A percentile compares a stretch with the other conserved stretches of the same genome.
phyloP scores from a whole-genome alignment of 2,113 vertebrate species.

The Cepphus grylle region DNA sequence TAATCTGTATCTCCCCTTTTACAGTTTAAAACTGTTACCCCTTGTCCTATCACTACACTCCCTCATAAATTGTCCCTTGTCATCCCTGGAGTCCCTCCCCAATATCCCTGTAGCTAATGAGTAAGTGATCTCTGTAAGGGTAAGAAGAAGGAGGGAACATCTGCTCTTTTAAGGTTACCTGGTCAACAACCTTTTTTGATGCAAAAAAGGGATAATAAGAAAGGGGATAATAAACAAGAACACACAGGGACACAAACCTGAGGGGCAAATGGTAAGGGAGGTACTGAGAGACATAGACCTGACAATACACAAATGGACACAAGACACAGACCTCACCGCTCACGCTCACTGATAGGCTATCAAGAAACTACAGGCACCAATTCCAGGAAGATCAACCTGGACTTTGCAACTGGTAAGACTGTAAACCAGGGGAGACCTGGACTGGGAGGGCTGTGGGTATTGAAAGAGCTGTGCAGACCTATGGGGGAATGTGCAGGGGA shows the following conservation, averaged over 20 bases:
- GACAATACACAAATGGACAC: background rate
- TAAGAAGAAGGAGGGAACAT: background rate
- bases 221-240: background rate
- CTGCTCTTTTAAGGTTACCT: background rate
- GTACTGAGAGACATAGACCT: background rate
- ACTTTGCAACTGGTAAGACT: background rate
- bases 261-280: background rate
- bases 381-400: background rate
- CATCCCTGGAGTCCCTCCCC: background rate
- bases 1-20: background rate
- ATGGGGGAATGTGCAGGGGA: background rate
- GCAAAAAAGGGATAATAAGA: background rate
- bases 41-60: background rate
- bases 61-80: background rate
- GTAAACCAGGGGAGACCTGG: accelerated
- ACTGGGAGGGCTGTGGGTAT: background rate
- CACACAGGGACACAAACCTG: background rate
- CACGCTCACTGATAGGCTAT: background rate
- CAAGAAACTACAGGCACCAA: background rate
- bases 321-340: background rate
- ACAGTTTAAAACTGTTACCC: background rate
- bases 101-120: background rate
- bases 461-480: background rate
- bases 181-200: background rate
- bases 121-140: background rate